phyloP scores from a whole-genome alignment of 1,140 invertebrate genomes.

The Panagrolaimus sp. region DNA sequence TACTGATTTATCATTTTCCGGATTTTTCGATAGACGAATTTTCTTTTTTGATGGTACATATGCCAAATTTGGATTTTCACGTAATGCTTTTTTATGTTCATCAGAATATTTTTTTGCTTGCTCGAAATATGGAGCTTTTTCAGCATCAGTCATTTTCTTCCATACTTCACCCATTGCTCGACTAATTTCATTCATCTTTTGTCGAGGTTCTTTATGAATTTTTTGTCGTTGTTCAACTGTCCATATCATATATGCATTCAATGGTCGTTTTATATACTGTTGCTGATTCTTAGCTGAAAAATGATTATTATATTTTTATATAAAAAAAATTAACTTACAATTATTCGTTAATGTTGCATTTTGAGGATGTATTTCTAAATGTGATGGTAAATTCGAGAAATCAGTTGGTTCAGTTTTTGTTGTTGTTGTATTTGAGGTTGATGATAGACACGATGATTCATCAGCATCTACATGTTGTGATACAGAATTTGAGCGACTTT shows the following conservation, averaged over 20 bases:
- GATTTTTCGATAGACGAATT: background rate
- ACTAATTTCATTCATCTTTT: constrained; percentile 46
- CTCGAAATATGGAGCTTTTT: constrained; percentile 50
- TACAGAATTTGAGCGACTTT: too few species aligned
- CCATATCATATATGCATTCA: constrained; percentile 54
- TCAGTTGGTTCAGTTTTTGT: constrained; percentile 29
- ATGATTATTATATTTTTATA: background rate
- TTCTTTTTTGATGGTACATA: constrained; percentile 42
- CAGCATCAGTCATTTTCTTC: constrained; percentile 49
- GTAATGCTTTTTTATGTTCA: constrained; percentile 45
- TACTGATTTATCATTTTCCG: background rate
- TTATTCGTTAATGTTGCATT: constrained; percentile 23
- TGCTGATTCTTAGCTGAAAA: constrained; percentile 31
- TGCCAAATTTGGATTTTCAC: constrained; percentile 42
- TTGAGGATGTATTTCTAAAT: constrained; percentile 41
- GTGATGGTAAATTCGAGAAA: constrained; percentile 33
- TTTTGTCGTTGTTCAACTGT: constrained; percentile 60
- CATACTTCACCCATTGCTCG: constrained; percentile 51
- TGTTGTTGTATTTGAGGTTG: background rate
- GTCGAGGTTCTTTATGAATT: constrained; percentile 55
- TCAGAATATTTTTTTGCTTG: constrained; percentile 34
- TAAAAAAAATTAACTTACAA: constrained; percentile 14
- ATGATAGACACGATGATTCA: background rate
- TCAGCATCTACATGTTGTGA: background rate
- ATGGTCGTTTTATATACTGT: constrained; percentile 45